Evolutionary conservation across 2,113 vertebrate genomes (phyloP), one percentile per base, ranked within the genome.

Genomic region (Turnix velox): DNA sequence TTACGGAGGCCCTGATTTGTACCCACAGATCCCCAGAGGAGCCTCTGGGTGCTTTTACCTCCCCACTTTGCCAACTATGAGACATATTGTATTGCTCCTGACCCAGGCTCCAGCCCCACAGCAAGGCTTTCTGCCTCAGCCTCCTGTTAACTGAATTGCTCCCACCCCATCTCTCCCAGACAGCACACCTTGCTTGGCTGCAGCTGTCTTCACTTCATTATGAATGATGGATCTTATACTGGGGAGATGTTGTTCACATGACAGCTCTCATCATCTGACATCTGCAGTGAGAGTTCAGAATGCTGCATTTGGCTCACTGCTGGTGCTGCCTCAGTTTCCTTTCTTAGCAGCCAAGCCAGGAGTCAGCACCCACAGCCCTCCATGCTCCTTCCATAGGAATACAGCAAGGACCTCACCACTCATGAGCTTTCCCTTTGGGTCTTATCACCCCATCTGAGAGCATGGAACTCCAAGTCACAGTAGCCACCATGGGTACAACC

Each of bases 231-330:
- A 31, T 65, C 54, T 52, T 37, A 0, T 45, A 12, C 8, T 9
- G 13, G 18, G 23, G 33, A 19, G 35, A 18, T 48, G 57, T 16
- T 79, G 40, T 10, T 65, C n/a, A 72, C 48, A 52, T 57, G 43
- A 22, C 39, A 91, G 43, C 54, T 90, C 66, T 59, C 14, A 0
- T 11, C 6, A 0, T 46, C 75, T 40, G 66, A 40, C 52, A 59
- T 48, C 62, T 94, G 62, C 83, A 73, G 58, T 23, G 63, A 61
- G 57, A 72, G 43, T n/a, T 39, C 79, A 72, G 66, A 48, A 35
- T 0, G 0, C 39, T 2, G 0, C 0, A 0, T 49, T 17, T 67
- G n/a, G 51, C 39, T 78, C 46, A 14, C 11, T 0, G 1, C 57
- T 79, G n/a, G 18, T 27, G 20, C 27, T 88, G 83, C 89, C 87